Base-by-base conservation (phyloP, 2,797 vertebrate species). In the Eulemur mongoz region DNA sequence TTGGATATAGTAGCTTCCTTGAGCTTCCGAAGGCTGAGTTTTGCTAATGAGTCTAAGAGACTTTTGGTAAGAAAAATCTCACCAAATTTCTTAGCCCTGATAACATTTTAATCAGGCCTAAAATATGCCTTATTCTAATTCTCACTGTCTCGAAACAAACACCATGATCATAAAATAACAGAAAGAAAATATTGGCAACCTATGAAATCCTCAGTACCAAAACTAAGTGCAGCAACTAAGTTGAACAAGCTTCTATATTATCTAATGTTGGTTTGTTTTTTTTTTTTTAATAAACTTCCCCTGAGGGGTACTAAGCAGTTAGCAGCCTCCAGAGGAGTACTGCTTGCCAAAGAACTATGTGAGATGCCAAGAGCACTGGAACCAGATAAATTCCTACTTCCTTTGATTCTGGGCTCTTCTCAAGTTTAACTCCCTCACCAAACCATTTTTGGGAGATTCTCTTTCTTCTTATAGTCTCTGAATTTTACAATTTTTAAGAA, bases 131-230 rank as follows among this genome's bases (percentile, higher is more conserved):
- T 27, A 81, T 65, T 67, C 5, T 89, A 94, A 97, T 72, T 87
- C 38, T 76, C 69, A 52, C 15, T 89, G 40, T 73, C 35, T 86
- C 18, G 45, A 94, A 94, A 93, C 25, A 94, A 96, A 76, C 15
- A 89, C 50, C 30, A 54, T 7, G 35, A 93, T 85, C 72, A 59
- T 89, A 93, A 93, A 79, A 89, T 52, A 83, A 45, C 48, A 72
- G 85, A 91, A 89, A 48, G 27, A 79, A 95, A 82, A 67, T 25
- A 50, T n/a, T 93, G 78, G 69, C 81, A 93, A 92, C 3, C 8
- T 70, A 63, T 72, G 35, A 85, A 91, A 84, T 93, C 38, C 20
- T 95, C 22, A 91, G 35, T 48, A 96, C 52, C 88, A 78, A 91
- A 96, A 86, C 20, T 85, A 70, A 94, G 86, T n/a, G 5, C 32